Conservation (phyloP, 2,888 invertebrate species). For the Blastobasis adustella region DNA sequence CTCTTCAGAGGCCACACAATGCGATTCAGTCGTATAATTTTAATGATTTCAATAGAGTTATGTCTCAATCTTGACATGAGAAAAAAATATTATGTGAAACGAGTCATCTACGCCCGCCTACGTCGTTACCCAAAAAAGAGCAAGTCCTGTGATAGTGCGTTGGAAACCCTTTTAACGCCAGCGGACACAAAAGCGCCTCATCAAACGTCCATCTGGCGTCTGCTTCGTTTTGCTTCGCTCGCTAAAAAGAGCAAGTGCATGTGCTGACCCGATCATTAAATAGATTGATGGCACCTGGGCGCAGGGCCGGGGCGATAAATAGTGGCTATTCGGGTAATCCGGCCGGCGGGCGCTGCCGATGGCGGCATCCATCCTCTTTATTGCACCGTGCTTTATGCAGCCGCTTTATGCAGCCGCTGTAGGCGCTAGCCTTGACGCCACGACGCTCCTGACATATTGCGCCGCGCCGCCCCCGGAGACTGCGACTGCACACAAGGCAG, state of each 20-base stretch:
- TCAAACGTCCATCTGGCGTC: slow-evolving; percentile 70
- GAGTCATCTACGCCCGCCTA: too few relatives aligned
- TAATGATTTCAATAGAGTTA: too few relatives aligned
- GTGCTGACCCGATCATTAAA: slow-evolving; percentile 76
- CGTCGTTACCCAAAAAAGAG: slow-evolving; percentile 25
- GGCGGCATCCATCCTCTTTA: slow-evolving; percentile 74
- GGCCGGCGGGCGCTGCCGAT: slow-evolving; percentile 60
- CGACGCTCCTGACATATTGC: slow-evolving; percentile 60
- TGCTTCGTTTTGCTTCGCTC: slow-evolving; percentile 56
- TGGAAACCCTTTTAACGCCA: slow-evolving; percentile 58
- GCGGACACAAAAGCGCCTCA: slow-evolving; percentile 70
- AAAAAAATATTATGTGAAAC: too few relatives aligned
- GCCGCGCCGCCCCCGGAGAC: slow-evolving; percentile 14
- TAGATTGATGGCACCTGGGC: slow-evolving; percentile 75
- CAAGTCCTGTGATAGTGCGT: slow-evolving; percentile 47
- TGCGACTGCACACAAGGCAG: too few relatives aligned
- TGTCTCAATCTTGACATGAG: too few relatives aligned
- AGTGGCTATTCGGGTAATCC: slow-evolving; percentile 74
- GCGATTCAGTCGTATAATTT: too few relatives aligned
- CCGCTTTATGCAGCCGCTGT: slow-evolving; percentile 52
- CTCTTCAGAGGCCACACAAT: too few relatives aligned
- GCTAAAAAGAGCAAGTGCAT: slow-evolving; percentile 66
- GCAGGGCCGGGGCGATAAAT: slow-evolving; percentile 73
- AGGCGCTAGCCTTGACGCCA: slow-evolving; percentile 41
- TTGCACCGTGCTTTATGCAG: slow-evolving; percentile 72